phyloP scores from a whole-genome alignment of 2,888 invertebrate species.

The Latrodectus hesperus region DNA sequence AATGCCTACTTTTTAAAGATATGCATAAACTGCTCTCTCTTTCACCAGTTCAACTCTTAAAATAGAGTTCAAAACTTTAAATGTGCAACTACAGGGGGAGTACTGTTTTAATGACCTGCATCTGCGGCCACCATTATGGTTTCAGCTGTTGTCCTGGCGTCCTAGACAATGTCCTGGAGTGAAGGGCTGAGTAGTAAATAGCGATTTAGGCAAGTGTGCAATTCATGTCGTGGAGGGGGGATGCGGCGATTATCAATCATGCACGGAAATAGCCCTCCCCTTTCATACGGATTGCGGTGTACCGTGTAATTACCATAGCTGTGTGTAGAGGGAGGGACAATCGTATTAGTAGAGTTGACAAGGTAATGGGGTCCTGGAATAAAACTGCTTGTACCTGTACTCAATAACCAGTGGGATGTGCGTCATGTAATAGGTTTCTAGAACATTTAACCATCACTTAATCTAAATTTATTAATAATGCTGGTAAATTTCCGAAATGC shows the following conservation, averaged over 20 bases:
- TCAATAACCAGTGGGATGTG: too few species aligned
- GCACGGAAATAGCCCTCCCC: constrained; percentile 33
- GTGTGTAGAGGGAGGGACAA: constrained; percentile 2
- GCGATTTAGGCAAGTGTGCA: constrained; percentile 43
- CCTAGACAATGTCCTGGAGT: neutral
- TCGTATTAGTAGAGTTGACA: neutral
- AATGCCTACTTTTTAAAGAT: too few species aligned
- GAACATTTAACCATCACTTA: too few species aligned
- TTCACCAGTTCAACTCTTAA: too few species aligned
- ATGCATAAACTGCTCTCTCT: too few species aligned
- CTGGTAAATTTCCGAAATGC: too few species aligned
- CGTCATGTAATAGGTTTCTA: too few species aligned
- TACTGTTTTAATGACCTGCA: neutral
- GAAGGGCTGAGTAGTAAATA: constrained; percentile 31
- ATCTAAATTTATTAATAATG: too few species aligned
- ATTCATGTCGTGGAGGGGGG: neutral
- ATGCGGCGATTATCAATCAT: constrained; percentile 40
- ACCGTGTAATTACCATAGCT: constrained; percentile 44
- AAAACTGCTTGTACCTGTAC: constrained; percentile 7
- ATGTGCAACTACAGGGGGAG: neutral
- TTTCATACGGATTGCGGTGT: constrained; percentile 1
- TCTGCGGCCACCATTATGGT: neutral
- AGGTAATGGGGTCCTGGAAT: constrained; percentile 24
- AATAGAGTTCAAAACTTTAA: neutral
- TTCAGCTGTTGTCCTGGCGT: constrained; percentile 13